phyloP scores from a whole-genome alignment of 2,888 invertebrate species.

The Hirtodrosophila histrioides region DNA sequence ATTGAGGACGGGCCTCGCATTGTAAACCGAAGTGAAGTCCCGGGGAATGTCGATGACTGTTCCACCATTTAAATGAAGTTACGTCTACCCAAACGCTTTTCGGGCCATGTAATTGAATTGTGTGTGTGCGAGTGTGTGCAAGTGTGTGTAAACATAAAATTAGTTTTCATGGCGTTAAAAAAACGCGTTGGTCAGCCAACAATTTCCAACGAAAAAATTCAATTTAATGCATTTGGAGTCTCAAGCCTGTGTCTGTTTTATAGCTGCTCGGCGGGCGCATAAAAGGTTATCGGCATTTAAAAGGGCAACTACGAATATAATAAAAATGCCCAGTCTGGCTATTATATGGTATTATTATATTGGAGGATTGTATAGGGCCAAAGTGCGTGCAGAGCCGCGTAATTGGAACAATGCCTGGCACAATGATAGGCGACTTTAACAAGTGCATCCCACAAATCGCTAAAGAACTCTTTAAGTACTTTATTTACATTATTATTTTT shows the following conservation, averaged over 20 bases:
- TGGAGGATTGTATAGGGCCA: conserved; percentile 35
- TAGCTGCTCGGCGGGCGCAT: conserved; percentile 63
- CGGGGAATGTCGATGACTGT: conserved; percentile 31
- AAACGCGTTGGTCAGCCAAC: conserved; percentile 64
- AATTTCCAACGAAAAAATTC: conserved; percentile 70
- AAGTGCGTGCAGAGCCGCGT: conserved; percentile 76
- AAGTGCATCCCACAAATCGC: conserved; percentile 54
- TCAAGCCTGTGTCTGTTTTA: conserved; percentile 53
- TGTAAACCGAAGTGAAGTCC: conserved; percentile 47
- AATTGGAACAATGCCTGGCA: conserved; percentile 69
- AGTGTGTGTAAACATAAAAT: conserved; percentile 72
- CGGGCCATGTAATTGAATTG: conserved; percentile 71
- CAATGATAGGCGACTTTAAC: conserved; percentile 58
- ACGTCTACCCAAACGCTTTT: conserved; percentile 58
- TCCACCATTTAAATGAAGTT: conserved; percentile 72
- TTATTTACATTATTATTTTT: conserved; percentile 38
- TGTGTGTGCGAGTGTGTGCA: conserved; percentile 15
- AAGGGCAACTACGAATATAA: conserved; percentile 54
- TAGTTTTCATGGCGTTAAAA: conserved; percentile 80
- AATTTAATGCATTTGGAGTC: conserved; percentile 72
- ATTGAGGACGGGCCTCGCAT: conserved; percentile 67
- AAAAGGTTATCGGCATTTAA: conserved; percentile 77
- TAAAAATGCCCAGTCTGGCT: conserved; percentile 38
- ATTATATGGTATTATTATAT: conserved; percentile 68
- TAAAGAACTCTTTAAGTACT: conserved; percentile 30